These are phyloP conservation scores for Tenthredo amoena DNA, from an alignment of 2,888 invertebrate genomes.

Conservation along the genomic window DNA sequence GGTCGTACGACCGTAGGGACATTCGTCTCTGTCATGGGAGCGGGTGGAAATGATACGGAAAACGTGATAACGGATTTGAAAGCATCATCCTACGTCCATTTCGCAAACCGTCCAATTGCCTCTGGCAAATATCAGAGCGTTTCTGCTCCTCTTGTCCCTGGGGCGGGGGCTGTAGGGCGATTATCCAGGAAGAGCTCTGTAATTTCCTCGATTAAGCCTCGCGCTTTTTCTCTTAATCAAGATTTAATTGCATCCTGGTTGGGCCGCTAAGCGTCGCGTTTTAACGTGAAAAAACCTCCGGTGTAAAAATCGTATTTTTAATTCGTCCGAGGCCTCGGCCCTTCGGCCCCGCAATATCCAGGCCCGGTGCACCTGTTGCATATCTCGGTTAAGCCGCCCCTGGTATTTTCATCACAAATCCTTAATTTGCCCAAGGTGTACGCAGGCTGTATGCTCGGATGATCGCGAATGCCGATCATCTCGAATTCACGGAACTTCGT, in stretches of 20 bases:
- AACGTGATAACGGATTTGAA: conserved; percentile 46
- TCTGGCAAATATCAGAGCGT: conserved; percentile 32
- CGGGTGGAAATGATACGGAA: conserved; percentile 44
- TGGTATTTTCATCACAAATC: conserved; percentile 12
- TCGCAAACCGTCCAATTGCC: conserved; percentile 35
- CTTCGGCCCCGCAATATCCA: conserved; percentile 29
- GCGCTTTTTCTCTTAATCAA: conserved; percentile 50
- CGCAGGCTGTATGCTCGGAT: neutral
- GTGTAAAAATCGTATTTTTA: neutral
- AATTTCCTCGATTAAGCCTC: conserved; percentile 49
- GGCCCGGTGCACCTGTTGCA: conserved; percentile 50
- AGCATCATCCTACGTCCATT: conserved; percentile 35
- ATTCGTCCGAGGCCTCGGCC: conserved; percentile 19
- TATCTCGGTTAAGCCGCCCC: conserved; percentile 37
- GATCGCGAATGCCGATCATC: conserved; percentile 4
- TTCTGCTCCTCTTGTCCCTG: neutral
- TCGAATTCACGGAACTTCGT: conserved; percentile 14
- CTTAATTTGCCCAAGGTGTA: conserved; percentile 5
- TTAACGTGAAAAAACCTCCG: neutral
- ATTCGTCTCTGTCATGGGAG: conserved; percentile 47
- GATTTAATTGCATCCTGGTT: conserved; percentile 43
- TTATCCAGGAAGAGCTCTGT: conserved; percentile 39
- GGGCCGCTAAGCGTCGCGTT: neutral
- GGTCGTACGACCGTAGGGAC: conserved; percentile 22
- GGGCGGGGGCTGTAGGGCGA: conserved; percentile 7